phyloP scores from a whole-genome alignment of 2,797 vertebrate species.

The Chromobotia macracanthus region DNA sequence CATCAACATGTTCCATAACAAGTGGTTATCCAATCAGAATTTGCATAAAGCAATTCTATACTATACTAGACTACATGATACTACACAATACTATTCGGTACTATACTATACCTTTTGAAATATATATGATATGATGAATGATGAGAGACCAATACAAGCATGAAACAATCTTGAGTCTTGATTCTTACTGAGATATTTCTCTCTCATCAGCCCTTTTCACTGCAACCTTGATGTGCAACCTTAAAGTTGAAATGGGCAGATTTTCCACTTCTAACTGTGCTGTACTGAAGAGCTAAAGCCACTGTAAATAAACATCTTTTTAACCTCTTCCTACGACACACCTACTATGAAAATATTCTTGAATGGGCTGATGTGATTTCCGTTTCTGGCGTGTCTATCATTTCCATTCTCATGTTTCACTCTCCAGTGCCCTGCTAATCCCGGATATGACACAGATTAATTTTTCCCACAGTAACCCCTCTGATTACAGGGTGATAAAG shows the following conservation, averaged over 20 bases:
- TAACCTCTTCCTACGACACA: slow-evolving; percentile 66
- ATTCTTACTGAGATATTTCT: neutral
- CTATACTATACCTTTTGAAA: too few species aligned
- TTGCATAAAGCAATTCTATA: too few species aligned
- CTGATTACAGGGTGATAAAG: slow-evolving; percentile 58
- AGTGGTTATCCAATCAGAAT: too few species aligned
- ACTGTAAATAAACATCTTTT: slow-evolving; percentile 62
- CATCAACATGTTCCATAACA: too few species aligned
- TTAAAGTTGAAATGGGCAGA: slow-evolving; percentile 23
- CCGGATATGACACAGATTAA: slow-evolving; percentile 18
- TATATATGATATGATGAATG: neutral
- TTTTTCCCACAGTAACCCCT: slow-evolving; percentile 36
- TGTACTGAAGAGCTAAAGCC: slow-evolving; percentile 49
- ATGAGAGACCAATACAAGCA: neutral
- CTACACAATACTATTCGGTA: too few species aligned
- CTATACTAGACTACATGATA: too few species aligned
- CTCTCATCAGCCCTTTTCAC: neutral
- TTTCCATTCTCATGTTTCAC: slow-evolving; percentile 60
- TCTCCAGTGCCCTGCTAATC: slow-evolving; percentile 43
- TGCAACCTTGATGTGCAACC: slow-evolving; percentile 14
- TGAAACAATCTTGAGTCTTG: neutral
- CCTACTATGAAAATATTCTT: slow-evolving; percentile 76
- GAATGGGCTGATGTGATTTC: slow-evolving; percentile 67
- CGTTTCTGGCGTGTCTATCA: slow-evolving; percentile 57
- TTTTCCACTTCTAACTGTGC: slow-evolving; percentile 47